Percentiles rank a stretch among this genome's conserved stretches.
These are phyloP conservation scores for Mamestra brassicae DNA, from an alignment of 2,888 invertebrate species.

Conservation along the genomic window DNA sequence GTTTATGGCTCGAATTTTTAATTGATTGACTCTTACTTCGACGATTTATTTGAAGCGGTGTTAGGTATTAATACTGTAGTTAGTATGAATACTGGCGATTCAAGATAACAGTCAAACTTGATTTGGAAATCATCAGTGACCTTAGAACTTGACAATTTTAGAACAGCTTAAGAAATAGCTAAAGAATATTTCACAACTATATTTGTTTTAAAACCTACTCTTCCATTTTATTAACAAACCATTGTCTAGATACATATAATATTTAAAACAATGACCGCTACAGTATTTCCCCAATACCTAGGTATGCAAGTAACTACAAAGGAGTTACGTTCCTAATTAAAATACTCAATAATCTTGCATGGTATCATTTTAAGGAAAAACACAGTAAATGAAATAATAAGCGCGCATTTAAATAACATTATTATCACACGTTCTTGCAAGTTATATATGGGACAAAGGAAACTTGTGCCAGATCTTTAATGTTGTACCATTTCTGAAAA, in stretches of 20 bases:
- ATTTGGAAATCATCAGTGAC: background rate
- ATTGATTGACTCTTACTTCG: slow-evolving; percentile 1
- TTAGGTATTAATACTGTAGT: background rate
- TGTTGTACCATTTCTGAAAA: slow-evolving; percentile 18
- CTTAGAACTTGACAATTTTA: no score
- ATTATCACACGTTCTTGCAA: slow-evolving; percentile 53
- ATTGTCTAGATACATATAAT: slow-evolving; percentile 19
- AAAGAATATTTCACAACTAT: no score
- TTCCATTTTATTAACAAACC: slow-evolving; percentile 1
- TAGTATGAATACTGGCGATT: background rate
- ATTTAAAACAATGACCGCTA: slow-evolving; percentile 19
- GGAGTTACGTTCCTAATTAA: slow-evolving; percentile 58
- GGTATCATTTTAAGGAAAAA: slow-evolving; percentile 61
- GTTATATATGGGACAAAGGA: slow-evolving; percentile 33
- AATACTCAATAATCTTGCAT: slow-evolving; percentile 57
- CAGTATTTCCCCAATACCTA: slow-evolving; percentile 53
- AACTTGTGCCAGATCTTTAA: slow-evolving; percentile 22
- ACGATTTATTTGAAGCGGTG: background rate
- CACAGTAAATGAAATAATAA: slow-evolving; percentile 32
- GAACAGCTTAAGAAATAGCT: no score
- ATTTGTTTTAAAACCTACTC: background rate
- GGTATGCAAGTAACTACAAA: slow-evolving; percentile 25
- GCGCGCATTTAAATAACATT: slow-evolving; percentile 28
- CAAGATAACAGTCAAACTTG: background rate
- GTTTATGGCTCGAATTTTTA: background rate